Evolutionary conservation across 1,140 invertebrate genomes (phyloP), one percentile per base, ranked within the genome.

Genomic region (Sweltsa coloradensis): DNA sequence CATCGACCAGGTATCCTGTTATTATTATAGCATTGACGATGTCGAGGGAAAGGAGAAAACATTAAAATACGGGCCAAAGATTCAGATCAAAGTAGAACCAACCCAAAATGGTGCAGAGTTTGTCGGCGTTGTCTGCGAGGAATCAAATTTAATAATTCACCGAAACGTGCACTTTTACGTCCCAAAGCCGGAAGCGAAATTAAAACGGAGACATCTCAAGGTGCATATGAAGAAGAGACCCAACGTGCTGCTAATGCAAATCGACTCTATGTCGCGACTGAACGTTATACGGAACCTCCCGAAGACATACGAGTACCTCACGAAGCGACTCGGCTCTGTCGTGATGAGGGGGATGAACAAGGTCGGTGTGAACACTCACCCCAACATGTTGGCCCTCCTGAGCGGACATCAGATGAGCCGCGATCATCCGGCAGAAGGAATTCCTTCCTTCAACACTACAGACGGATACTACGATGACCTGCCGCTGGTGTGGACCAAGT

Each of bases 241-340:
- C 6, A 62, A 53, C 40, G 60, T 76, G 9, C 46, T 74, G 3
- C 62, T 75, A 49, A 50, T 77, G 11, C 74, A 72, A 5, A 54
- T 77, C 2, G 76, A 79, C 57, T 70, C 73, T 0, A 65, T 76
- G 23, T 79, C 76, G 2, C 59, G 73, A 18, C 57, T 74, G 18
- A 77, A 78, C 58, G 70, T 74, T 45, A 60, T 67, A 9, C 61
- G 76, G 2, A 72, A 76, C 51, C 65, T 79, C 63, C 67, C 66
- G 2, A 53, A 58, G 34, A 75, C 74, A 0, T 54, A 65, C 13
- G 26, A 55, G 2, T 71, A 65, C 45, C 56, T 78, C 0, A 53
- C 59, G 2, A 49, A 61, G n/a, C 47, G 62, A 5, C 47, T 67
- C 23, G 53, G 54, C 7, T 58, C 58, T 3, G 53, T 67, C 26